Base-by-base conservation (phyloP, 2,113 vertebrate species). In the Oryzias woworae region DNA sequence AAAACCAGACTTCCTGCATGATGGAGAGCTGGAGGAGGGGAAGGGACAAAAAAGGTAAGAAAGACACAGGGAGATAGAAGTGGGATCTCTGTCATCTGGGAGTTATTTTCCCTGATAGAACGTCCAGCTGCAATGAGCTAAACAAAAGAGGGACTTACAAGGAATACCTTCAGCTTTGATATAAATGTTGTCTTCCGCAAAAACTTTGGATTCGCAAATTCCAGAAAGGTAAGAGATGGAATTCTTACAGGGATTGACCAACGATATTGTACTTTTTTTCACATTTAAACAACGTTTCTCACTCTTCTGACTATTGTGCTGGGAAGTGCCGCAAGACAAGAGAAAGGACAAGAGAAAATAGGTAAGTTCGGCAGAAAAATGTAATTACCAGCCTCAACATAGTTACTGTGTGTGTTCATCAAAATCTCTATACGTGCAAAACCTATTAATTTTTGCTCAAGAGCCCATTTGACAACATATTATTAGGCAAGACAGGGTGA, bases 1-100 rank as follows among this genome's bases (percentile, higher is more conserved):
- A 80, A 84, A 74, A 53, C 64, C 74, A 81, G 75, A 66, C 74
- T 87, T 91, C 88, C 88, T 85, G 87, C 53, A 71, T 85, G 69
- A 81, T 26, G 85, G 78, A 82, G 76, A 1, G 23, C 41, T 67
- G 73, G 76, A 80, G 75, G 83, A 84, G 72, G 83, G 78, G 83
- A 63, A 73, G 52, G 85, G 60, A 61, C 18, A 43, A 54, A 36
- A 63, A 57, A 78, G 83, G 89, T 75, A 84, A 53, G 44, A 73
- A 36, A 46, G 56, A 82, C 48, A 66, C 15, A 71, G 50, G 66
- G 24, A 61, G 67, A 78, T 61, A 28, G 57, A 46, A 55, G 77
- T 63, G 55, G 43, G 62, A 46, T 64, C 59, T 69, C 4, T 41
- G 42, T 44, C 24, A 31, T 31, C 18, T 41, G 53, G 50, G 57